Evolutionary conservation across 37 sponge, comb jelly and placozoan species (phyloP), one percentile per base, ranked within the genome.

Genomic region (Halichondria panicea): DNA sequence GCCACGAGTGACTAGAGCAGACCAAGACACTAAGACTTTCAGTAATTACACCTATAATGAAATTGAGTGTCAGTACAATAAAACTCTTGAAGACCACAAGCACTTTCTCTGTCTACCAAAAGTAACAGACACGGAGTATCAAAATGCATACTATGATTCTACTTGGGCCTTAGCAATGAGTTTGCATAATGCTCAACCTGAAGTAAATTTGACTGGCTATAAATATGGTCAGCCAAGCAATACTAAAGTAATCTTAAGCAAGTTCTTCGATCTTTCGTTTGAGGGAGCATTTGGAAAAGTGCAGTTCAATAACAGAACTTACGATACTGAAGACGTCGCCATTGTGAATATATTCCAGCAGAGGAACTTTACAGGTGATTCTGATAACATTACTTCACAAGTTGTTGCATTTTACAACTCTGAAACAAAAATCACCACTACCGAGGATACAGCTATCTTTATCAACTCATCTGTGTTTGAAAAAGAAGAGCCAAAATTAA

Each of bases 121-220:
- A 44, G 27, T 68, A 3, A 31, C 27, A 3, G 28, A 5, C 21
- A 43, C 48, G 11, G 5, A 68, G 25, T 31, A 68, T 19, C 27
- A 43, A 19, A 68, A 7, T 68, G 69, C 30, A 3, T 74, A 59
- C 43, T 74, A 59, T 59, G 74, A 74, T 39, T 35, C 74, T 15
- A 74, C 74, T 3, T 74, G 74, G 74, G 74, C 74, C 5, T 27
- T 74, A 42, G 74, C 61, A 24, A 43, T 74, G 19, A 58, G 43
- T 58, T 27, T 74, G 30, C 57, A 74, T 27, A 56, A 33, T 34
- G 57, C 57, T 37, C 15, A 37, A 38, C 43, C 12, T 1, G 39
- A 4, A 33, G 1, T 43, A 2, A 5, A 48, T 36, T 64, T 64
- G 35, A 21, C 24, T 64, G 15, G 35, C 6, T 64, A 64, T 18